phyloP scores from a whole-genome alignment of 2,113 vertebrate genomes.

The Spizaetus ornatus region DNA sequence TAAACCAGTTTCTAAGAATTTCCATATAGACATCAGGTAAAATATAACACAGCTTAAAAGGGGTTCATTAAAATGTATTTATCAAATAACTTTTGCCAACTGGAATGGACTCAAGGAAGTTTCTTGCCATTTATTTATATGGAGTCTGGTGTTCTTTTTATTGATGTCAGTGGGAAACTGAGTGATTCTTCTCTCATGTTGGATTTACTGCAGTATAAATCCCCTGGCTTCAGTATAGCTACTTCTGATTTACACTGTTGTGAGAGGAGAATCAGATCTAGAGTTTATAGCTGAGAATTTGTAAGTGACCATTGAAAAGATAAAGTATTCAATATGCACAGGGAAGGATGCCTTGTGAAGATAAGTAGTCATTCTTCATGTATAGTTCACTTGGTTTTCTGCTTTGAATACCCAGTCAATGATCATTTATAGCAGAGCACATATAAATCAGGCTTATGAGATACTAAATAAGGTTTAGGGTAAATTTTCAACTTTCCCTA shows the following conservation, averaged over 20 bases:
- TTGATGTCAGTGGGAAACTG: background rate
- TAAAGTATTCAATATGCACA: background rate
- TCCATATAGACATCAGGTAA: background rate
- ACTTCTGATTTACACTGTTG: background rate
- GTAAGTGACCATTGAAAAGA: background rate
- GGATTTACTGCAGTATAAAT: background rate
- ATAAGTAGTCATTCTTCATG: background rate
- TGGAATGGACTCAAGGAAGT: background rate
- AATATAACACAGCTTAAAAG: background rate
- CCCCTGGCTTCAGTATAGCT: background rate
- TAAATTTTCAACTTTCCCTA: background rate
- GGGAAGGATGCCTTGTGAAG: background rate
- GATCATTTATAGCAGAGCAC: background rate
- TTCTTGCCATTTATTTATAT: background rate
- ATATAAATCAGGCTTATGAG: background rate
- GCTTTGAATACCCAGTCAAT: background rate
- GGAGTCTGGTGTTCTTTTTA: background rate
- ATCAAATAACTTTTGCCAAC: background rate
- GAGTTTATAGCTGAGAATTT: background rate
- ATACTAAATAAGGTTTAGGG: background rate
- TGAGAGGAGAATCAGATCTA: background rate
- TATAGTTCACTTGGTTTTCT: background rate
- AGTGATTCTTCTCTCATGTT: background rate
- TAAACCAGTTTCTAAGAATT: conserved; percentile 16
- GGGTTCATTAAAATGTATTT: conserved; percentile 16